phyloP scores from a whole-genome alignment of 2,888 invertebrate species.

The Synanthedon tipuliformis region DNA sequence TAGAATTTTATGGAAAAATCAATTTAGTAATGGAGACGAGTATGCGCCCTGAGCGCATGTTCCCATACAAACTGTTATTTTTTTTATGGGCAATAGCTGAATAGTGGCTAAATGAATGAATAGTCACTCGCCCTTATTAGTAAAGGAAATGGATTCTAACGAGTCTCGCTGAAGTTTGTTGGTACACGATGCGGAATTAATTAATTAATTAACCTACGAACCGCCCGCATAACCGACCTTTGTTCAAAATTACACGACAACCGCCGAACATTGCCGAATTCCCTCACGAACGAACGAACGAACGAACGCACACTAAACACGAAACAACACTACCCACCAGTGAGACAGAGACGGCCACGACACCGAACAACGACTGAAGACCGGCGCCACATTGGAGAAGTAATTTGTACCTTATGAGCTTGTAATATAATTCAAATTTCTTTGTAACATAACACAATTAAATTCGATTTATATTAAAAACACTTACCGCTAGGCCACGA shows the following conservation, averaged over 20 bases:
- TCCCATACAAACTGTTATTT: no score
- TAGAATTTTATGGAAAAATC: no score
- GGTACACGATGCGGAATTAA: conserved; percentile 42
- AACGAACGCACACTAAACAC: conserved; percentile 20
- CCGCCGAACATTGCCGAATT: conserved; percentile 21
- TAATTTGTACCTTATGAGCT: no score
- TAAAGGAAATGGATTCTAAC: no score
- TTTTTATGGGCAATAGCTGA: no score
- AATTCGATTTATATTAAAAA: no score
- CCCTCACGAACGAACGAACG: conserved; percentile 11
- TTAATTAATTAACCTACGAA: conserved; percentile 39
- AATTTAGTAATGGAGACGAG: no score
- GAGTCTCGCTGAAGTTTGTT: conserved; percentile 64
- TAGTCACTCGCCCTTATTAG: neutral
- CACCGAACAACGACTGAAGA: conserved; percentile 6
- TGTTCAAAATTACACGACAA: conserved; percentile 32
- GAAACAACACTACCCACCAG: conserved; percentile 5
- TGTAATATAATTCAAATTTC: no score
- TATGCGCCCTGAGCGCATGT: no score
- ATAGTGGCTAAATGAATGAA: conserved; percentile 5
- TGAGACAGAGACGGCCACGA: neutral
- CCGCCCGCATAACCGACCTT: conserved; percentile 24
- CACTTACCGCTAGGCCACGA: no score
- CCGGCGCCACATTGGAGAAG: no score
- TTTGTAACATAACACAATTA: no score